phyloP scores from a whole-genome alignment of 2,797 vertebrate genomes.

The Brachyrhaphis roseni region DNA sequence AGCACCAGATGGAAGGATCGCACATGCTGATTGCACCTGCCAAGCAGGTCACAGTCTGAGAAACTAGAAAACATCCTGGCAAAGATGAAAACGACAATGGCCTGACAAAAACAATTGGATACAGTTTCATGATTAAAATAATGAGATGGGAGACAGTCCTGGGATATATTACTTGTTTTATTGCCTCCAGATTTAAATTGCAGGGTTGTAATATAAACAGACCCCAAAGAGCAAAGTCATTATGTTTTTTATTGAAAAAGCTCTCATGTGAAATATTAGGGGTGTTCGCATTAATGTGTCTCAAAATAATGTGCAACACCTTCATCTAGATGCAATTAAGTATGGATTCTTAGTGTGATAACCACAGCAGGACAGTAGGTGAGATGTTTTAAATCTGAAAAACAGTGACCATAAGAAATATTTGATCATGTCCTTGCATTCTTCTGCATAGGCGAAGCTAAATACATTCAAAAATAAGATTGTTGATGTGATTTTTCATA shows the following conservation, averaged over 20 bases:
- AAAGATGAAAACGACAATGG: constrained; percentile 41
- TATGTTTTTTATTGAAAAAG: constrained; percentile 22
- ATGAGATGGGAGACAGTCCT: neutral
- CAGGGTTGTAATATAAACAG: constrained; percentile 7
- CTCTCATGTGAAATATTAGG: neutral
- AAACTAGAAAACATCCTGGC: constrained; percentile 40
- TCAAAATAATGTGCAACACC: constrained; percentile 1
- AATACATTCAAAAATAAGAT: neutral
- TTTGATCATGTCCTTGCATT: neutral
- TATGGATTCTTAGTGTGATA: neutral
- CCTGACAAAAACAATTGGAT: constrained; percentile 29
- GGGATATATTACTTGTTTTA: neutral
- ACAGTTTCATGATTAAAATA: constrained; percentile 15
- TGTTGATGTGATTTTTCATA: neutral
- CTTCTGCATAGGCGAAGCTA: neutral
- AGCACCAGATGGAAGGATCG: constrained; percentile 62
- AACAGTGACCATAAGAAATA: neutral
- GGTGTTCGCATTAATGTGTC: constrained; percentile 5
- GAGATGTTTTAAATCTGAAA: constrained; percentile 4
- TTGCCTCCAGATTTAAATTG: constrained; percentile 6
- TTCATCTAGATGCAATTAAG: neutral
- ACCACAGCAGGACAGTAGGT: neutral
- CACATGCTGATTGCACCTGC: constrained; percentile 68
- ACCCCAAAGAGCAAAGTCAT: neutral
- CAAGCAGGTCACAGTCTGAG: constrained; percentile 54